Evolutionary conservation across 2,113 vertebrate species (phyloP).

Genomic region (Cettia cetti): DNA sequence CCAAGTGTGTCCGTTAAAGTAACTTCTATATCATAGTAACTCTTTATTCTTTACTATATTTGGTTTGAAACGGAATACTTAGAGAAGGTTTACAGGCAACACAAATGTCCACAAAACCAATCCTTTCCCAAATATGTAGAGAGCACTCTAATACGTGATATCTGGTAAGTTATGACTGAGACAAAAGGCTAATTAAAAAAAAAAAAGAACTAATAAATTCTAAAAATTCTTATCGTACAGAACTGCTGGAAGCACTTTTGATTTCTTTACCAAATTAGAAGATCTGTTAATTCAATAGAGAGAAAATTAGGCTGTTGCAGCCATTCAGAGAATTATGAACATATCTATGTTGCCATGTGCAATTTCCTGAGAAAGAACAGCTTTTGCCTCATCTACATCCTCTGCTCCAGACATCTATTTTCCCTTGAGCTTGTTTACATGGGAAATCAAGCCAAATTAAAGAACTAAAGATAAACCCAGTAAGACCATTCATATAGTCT

Average conservation of each 20-base stretch:
- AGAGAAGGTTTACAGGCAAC: not conserved
- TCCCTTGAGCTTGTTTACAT: conserved; percentile 3
- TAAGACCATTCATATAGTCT: not conserved
- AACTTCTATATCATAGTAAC: not conserved
- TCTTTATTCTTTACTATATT: not conserved
- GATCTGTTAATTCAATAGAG: not conserved
- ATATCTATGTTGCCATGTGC: not conserved
- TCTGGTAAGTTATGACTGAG: not conserved
- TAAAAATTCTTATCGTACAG: not conserved
- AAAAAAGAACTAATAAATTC: not conserved
- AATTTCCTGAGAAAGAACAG: conserved; percentile 34
- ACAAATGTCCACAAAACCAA: not conserved
- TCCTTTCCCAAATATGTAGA: not conserved
- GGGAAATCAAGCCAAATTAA: conserved; percentile 38
- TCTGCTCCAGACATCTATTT: conserved; percentile 41
- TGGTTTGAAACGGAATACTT: not conserved
- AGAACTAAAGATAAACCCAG: conserved; percentile 15
- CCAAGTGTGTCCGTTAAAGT: not conserved
- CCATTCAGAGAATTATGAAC: not conserved
- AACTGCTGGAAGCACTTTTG: not conserved
- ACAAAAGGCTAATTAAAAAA: not conserved
- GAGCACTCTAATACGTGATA: not conserved
- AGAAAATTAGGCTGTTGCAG: not conserved
- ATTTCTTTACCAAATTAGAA: not conserved
- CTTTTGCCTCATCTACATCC: conserved; percentile 37